Conservation (phyloP, 92 coral and sea anemone species). For the Parazoanthus swiftii region DNA sequence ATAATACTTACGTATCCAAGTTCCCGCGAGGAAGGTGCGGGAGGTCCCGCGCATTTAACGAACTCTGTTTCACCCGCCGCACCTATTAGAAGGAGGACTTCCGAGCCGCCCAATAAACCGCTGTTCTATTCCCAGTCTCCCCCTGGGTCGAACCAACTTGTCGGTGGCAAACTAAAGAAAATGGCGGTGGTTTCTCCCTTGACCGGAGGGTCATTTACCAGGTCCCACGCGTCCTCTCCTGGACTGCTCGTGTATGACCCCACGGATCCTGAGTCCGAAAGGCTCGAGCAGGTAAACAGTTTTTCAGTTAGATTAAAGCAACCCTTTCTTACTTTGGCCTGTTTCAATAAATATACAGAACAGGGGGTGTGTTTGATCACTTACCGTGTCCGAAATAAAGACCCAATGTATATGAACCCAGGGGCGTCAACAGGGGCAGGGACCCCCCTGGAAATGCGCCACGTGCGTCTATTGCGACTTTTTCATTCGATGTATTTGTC, state of each 20-base stretch:
- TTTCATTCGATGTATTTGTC: too few relatives aligned
- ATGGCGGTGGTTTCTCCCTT: slow-evolving; percentile 88
- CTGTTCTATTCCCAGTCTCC: slow-evolving; percentile 42
- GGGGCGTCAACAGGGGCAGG: too few relatives aligned
- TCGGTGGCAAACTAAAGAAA: slow-evolving; percentile 59
- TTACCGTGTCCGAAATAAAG: too few relatives aligned
- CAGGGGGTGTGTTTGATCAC: too few relatives aligned
- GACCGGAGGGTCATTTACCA: slow-evolving; percentile 61
- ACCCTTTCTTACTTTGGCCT: too few relatives aligned
- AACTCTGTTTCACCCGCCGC: slow-evolving; percentile 56
- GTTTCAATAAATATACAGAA: too few relatives aligned
- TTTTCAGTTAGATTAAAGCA: too few relatives aligned
- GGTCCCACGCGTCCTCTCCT: slow-evolving; percentile 81
- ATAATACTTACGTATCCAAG: slow-evolving; percentile 11
- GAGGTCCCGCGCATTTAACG: slow-evolving; percentile 26
- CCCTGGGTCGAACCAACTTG: slow-evolving; percentile 47
- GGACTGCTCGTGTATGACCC: slow-evolving; percentile 78
- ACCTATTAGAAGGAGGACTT: slow-evolving; percentile 56
- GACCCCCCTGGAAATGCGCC: too few relatives aligned
- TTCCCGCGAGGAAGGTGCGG: slow-evolving; percentile 34
- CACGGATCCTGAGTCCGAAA: slow-evolving; percentile 90
- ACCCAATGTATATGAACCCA: too few relatives aligned
- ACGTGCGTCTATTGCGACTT: too few relatives aligned
- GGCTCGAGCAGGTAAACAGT: slow-evolving; percentile 67
- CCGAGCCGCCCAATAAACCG: slow-evolving; percentile 41